Base-by-base conservation (phyloP, 2,797 vertebrate genomes). In the Pseudochirops cupreus region DNA sequence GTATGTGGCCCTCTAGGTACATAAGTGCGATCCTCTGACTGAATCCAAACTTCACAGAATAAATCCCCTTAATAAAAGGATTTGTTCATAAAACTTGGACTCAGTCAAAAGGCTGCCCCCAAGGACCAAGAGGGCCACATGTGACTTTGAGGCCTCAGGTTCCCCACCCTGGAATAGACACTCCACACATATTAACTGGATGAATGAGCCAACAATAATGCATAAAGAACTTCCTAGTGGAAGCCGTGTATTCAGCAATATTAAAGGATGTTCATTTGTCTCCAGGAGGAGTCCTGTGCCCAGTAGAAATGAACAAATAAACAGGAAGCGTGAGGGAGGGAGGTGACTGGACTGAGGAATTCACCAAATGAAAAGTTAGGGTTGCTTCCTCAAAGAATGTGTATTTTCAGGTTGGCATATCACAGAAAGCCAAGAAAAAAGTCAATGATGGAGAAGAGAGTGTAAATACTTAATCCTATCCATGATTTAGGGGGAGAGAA, bases 311-410 rank as follows among this genome's bases (percentile, higher is more conserved):
- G 90, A 91, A 9, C 59, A 55, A 91, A 62, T 93, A n/a, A 94
- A 28, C 52, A 58, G 56, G 26, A 67, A 94, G 55, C 57, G 95
- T 91, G 89, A 39, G 87, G 18, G 14, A 74, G 67, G n/a, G 29
- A 74, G n/a, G n/a, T 29, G 0, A 39, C n/a, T 4, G 12, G 16
- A 39, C 12, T 0, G 5, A 74, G 93, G 96, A 94, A 93, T 93
- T 46, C 12, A 89, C 55, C 56, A 96, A 96, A 82, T 96, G 91
- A 82, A 93, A 91, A 92, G 91, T 91, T 95, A 93, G 94, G 91
- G 11, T 91, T 95, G 31, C 50, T 57, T 95, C 93, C n/a, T 96
- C 24, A 94, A 90, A 96, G 16, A 74, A 18, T n/a, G 33, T 1
- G 29, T 74, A 2, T 74, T 21, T 62, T 21, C 1, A 39, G 67